Percentiles rank a stretch among this genome's conserved stretches.
phyloP scores from a whole-genome alignment of 2,113 vertebrate species.

The Alectura lathami region DNA sequence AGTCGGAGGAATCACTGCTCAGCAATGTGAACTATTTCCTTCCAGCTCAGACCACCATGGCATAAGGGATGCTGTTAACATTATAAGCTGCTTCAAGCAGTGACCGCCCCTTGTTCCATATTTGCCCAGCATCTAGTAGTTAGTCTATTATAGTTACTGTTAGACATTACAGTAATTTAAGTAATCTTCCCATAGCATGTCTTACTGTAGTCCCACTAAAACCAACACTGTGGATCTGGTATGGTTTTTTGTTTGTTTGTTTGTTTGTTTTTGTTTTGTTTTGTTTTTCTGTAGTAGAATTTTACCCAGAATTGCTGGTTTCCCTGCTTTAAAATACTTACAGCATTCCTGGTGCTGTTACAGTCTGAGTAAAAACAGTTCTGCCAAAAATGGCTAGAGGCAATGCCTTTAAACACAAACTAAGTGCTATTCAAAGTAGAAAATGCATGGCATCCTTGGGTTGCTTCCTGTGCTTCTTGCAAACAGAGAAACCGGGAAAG shows the following conservation, averaged over 20 bases:
- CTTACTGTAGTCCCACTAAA: not conserved
- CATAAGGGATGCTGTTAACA: not conserved
- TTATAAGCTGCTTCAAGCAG: not conserved
- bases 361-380: not conserved
- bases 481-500: not conserved
- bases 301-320: not conserved
- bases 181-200: not conserved
- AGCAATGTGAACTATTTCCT: constrained; percentile 8
- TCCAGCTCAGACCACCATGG: not conserved
- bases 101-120: not conserved
- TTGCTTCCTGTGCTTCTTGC: not conserved
- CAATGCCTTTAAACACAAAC: not conserved
- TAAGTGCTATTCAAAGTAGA: not conserved
- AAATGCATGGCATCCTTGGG: not conserved
- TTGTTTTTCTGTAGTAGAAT: not conserved
- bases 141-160: not conserved
- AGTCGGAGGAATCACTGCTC: not conserved
- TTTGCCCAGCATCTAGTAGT: not conserved
- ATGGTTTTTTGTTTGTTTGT: not conserved
- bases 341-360: not conserved
- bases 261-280: not conserved
- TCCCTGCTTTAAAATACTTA: not conserved
- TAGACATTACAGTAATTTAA: not conserved
- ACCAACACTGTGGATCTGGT: not conserved
- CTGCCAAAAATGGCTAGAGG: not conserved